Conservation (phyloP, 2,113 vertebrate genomes). For the Cyanistes caeruleus region DNA sequence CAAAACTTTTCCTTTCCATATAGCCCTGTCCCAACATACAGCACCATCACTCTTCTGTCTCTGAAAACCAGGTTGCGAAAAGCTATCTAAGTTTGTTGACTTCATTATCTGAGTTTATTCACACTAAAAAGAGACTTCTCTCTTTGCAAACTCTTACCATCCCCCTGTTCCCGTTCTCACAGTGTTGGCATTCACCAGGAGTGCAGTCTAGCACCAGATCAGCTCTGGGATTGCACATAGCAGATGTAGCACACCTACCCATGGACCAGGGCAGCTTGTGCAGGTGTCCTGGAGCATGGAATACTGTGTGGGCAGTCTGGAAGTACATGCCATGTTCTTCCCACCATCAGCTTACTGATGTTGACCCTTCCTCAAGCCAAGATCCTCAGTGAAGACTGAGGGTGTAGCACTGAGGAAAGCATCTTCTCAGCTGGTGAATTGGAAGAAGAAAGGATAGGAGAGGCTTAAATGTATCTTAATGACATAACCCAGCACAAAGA, state of each 20-base stretch:
- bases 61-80: not conserved
- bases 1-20: not conserved
- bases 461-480: not conserved
- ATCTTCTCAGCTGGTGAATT: not conserved
- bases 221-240: not conserved
- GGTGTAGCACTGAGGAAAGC: not conserved
- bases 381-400: not conserved
- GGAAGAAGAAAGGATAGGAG: not conserved
- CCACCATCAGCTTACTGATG: not conserved
- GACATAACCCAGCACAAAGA: not conserved
- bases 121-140: not conserved
- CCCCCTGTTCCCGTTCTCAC: not conserved
- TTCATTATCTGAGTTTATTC: not conserved
- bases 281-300: not conserved
- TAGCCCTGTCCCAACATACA: not conserved
- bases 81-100: not conserved
- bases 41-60: not conserved
- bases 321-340: accelerated
- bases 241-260: not conserved
- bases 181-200: not conserved
- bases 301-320: not conserved
- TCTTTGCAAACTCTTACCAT: not conserved
- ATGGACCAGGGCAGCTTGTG: not conserved
- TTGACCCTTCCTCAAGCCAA: not conserved
- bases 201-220: not conserved